These are phyloP conservation scores for Eupristina koningsbergeri DNA, from an alignment of 1,140 invertebrate genomes.

Conservation along the genomic window DNA sequence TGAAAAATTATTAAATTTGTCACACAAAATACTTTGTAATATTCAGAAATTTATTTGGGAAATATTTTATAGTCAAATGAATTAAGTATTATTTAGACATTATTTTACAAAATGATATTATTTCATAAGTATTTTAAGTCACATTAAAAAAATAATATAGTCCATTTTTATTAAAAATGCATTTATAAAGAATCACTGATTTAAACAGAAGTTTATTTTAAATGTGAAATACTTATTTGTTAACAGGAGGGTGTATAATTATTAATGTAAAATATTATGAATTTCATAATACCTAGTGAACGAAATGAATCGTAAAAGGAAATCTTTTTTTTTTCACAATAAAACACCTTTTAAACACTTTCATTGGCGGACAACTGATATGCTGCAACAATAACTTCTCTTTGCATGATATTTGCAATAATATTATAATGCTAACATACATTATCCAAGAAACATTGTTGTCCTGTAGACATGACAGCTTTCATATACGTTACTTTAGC, in stretches of 20 bases:
- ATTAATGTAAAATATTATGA: not conserved
- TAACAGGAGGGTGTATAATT: not conserved
- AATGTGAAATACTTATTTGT: not conserved
- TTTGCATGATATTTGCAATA: slow-evolving; percentile 4
- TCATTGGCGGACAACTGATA: not conserved
- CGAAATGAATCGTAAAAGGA: not conserved
- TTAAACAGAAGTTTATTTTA: not conserved
- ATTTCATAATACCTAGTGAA: not conserved
- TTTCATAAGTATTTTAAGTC: too few relatives aligned
- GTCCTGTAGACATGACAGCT: not conserved
- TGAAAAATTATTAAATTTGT: too few relatives aligned
- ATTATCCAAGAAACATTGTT: not conserved
- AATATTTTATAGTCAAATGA: too few relatives aligned
- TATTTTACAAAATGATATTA: too few relatives aligned
- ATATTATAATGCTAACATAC: not conserved
- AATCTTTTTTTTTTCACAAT: not conserved
- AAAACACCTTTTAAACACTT: not conserved
- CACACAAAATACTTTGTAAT: too few relatives aligned
- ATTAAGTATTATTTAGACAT: too few relatives aligned
- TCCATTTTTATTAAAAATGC: too few relatives aligned
- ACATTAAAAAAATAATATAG: too few relatives aligned
- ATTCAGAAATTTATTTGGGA: too few relatives aligned
- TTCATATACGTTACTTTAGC: not conserved
- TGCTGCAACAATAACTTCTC: not conserved
- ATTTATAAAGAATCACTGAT: not conserved